Percentiles rank a stretch among this genome's conserved stretches.
Evolutionary conservation across 2,888 invertebrate species (phyloP).

Genomic region (Lasius fuliginosus): DNA sequence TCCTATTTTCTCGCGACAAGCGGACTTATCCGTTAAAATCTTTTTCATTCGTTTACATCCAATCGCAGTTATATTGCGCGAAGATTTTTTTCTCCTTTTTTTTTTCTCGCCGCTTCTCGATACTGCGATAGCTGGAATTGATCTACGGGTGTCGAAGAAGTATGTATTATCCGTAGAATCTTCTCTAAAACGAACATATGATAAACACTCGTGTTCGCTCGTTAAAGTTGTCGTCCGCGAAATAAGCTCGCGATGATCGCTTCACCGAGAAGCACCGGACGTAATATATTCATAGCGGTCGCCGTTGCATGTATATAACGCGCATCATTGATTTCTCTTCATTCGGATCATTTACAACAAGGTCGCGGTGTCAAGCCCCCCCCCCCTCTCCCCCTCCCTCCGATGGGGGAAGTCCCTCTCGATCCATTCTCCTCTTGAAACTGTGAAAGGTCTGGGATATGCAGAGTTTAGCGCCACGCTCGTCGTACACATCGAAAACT

Average conservation of each 20-base stretch:
- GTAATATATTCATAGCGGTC: constrained; percentile 33
- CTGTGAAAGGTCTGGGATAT: not conserved
- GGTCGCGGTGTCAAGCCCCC: constrained; percentile 22
- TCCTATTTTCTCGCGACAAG: constrained; percentile 58
- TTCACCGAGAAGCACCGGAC: constrained; percentile 15
- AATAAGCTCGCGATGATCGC: constrained; percentile 50
- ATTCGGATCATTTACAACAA: constrained; percentile 26
- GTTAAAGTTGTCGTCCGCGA: constrained; percentile 37
- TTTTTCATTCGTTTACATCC: constrained; percentile 32
- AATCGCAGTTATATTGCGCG: constrained; percentile 21
- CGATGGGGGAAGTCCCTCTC: not conserved
- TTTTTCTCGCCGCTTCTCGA: not conserved
- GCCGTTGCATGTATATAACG: not conserved
- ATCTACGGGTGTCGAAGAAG: not conserved
- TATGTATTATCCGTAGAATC: not conserved
- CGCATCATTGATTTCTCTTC: constrained; percentile 48
- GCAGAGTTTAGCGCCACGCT: constrained; percentile 59
- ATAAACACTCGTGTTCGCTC: constrained; percentile 48
- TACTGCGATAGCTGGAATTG: constrained; percentile 10
- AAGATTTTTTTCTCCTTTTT: not conserved
- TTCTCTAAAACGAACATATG: constrained; percentile 28
- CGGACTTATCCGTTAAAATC: constrained; percentile 49
- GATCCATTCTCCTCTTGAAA: constrained; percentile 16
- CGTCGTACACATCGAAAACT: constrained; percentile 61
- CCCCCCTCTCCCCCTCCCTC: not conserved